Percentiles rank a stretch among this genome's conserved stretches.
phyloP scores from a whole-genome alignment of 2,113 vertebrate species.

The Syrrhaptes paradoxus region DNA sequence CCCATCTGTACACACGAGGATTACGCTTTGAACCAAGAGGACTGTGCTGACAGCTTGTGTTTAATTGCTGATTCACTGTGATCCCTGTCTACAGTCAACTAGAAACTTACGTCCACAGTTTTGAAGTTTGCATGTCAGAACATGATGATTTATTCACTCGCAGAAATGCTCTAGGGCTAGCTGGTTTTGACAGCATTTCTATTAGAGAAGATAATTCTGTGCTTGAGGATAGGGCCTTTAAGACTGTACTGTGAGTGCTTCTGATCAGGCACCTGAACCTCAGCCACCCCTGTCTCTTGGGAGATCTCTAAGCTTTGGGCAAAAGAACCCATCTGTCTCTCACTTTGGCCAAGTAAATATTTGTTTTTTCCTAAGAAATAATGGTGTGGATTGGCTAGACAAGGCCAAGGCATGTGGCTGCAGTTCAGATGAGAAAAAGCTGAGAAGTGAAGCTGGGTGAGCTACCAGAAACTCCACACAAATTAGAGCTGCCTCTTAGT shows the following conservation, averaged over 20 bases:
- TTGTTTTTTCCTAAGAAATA: background rate
- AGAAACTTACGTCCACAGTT: slow-evolving; percentile 15
- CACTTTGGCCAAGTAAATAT: background rate
- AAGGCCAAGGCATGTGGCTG: background rate
- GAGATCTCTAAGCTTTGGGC: background rate
- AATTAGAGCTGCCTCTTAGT: background rate
- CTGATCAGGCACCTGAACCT: background rate
- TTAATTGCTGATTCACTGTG: slow-evolving; percentile 46
- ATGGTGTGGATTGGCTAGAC: rapidly evolving
- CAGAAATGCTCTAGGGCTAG: background rate
- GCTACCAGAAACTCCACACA: background rate
- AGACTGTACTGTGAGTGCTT: background rate
- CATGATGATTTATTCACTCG: slow-evolving; percentile 1
- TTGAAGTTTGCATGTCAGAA: slow-evolving; percentile 30
- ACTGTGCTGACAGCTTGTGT: slow-evolving; percentile 24
- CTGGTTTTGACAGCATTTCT: background rate
- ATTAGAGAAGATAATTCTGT: background rate
- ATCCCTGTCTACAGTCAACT: slow-evolving; percentile 27
- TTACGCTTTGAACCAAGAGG: background rate
- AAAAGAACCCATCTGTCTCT: background rate
- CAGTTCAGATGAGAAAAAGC: background rate
- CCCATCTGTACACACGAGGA: background rate
- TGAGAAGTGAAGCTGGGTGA: background rate
- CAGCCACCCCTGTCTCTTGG: background rate
- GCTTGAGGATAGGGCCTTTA: background rate